Base-by-base conservation (phyloP, 2,113 vertebrate genomes). In the Takifugu bimaculatus region DNA sequence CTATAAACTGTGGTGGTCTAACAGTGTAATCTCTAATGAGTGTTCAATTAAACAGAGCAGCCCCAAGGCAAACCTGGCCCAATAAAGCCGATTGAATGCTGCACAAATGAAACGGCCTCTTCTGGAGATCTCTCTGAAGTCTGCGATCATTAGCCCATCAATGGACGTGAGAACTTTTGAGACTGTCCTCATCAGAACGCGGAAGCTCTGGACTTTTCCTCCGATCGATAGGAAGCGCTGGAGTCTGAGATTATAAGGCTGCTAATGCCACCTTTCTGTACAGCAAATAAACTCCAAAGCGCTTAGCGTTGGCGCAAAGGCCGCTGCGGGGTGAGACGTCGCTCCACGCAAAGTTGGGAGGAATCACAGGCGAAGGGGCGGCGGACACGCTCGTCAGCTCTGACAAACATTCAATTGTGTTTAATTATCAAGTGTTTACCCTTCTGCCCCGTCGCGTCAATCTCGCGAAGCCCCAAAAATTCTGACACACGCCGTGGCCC, bases 341-440 rank as follows among this genome's bases (percentile, higher is more conserved):
- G 60, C 47, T 72, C 68, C 57, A 9, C 12, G 26, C 32, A 70
- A 78, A 79, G 57, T 75, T 74, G 45, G 39, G 57, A 42, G 48
- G 66, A 75, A 4, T 50, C 48, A 72, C 69, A 59, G 65, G 55
- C 27, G 2, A 60, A 45, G 53, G 35, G 64, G 78, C 65, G 42
- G 61, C n/a, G 63, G 74, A 57, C 70, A 58, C 55, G 56, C 50
- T 72, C 82, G 71, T 78, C 87, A 78, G 68, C 80, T 75, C 60
- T 77, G 65, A 85, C 81, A 87, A 89, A 86, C 77, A 83, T n/a
- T 57, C 47, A 51, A 48, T 75, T 80, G 76, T 64, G 71, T 83
- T 85, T 84, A 88, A 91, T 91, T 90, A 92, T 69, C 65, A 63
- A 68, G 63, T 79, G 85, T 89, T 89, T 89, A 87, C 85, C 81